phyloP scores from a whole-genome alignment of 2,113 vertebrate species.

The Pantherophis guttatus region DNA sequence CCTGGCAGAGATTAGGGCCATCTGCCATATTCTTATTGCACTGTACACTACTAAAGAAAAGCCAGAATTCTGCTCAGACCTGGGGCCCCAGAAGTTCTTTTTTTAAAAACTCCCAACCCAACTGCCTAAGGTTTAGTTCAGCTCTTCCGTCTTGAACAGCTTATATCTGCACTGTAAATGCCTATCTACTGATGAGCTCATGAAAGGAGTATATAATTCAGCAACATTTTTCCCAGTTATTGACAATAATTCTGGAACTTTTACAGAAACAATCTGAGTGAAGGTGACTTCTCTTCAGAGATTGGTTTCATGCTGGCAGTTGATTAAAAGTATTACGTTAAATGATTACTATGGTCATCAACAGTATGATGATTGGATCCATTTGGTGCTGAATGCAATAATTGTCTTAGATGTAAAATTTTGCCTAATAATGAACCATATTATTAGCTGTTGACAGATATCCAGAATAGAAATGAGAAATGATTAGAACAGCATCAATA shows the following conservation, averaged over 20 bases:
- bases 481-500: constrained; percentile 1
- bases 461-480: constrained; percentile 36
- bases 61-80: constrained; percentile 61
- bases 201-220: constrained; percentile 62
- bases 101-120: constrained; percentile 5
- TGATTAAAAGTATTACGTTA: constrained; percentile 56
- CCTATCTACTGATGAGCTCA: constrained; percentile 59
- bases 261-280: constrained; percentile 53
- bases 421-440: constrained; percentile 33
- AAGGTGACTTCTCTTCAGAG: constrained; percentile 57
- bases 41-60: constrained; percentile 60
- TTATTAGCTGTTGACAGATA: constrained; percentile 41
- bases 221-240: constrained; percentile 40
- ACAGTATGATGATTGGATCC: not conserved
- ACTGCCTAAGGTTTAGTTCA: constrained; percentile 39
- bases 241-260: constrained; percentile 50
- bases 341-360: constrained; percentile 22
- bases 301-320: constrained; percentile 54
- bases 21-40: constrained; percentile 36
- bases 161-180: constrained; percentile 64
- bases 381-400: constrained; percentile 53
- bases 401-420: constrained; percentile 34
- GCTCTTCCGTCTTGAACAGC: constrained; percentile 70
- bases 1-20: constrained; percentile 42
- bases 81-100: constrained; percentile 70